Conservation (phyloP, 2,888 invertebrate species). For the Cephus spinipes region DNA sequence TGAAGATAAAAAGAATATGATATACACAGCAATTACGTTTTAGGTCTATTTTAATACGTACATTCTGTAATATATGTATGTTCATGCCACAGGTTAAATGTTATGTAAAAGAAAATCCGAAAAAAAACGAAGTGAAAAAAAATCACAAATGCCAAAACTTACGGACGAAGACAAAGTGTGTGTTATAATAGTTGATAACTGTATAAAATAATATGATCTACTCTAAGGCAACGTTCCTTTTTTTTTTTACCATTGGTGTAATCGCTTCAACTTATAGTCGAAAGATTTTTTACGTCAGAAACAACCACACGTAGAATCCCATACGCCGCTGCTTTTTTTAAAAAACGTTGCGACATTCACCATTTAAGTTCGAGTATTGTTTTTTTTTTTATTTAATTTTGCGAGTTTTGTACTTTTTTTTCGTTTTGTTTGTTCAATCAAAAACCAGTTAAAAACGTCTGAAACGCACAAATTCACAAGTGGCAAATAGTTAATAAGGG, state of each 20-base stretch:
- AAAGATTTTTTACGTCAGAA: slow-evolving; percentile 4
- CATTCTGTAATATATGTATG: slow-evolving; percentile 44
- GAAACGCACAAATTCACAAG: not conserved
- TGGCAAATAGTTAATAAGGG: not conserved
- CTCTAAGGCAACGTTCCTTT: slow-evolving; percentile 17
- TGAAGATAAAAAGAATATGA: not conserved
- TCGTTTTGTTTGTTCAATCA: not conserved
- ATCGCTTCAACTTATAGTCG: slow-evolving; percentile 23
- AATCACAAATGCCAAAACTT: slow-evolving; percentile 55
- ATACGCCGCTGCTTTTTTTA: not conserved
- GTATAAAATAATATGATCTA: slow-evolving; percentile 31
- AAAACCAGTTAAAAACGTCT: not conserved
- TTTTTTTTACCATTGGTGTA: slow-evolving; percentile 20
- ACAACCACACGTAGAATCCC: slow-evolving; percentile 4
- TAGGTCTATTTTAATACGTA: slow-evolving; percentile 24
- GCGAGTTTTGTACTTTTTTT: not conserved
- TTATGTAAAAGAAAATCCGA: slow-evolving; percentile 45
- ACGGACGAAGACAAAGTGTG: slow-evolving; percentile 36
- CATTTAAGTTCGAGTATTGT: slow-evolving; percentile 1
- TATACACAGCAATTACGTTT: not conserved
- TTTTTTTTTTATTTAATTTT: slow-evolving; percentile 4
- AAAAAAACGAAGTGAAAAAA: slow-evolving; percentile 43
- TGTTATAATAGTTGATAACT: slow-evolving; percentile 36
- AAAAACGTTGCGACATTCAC: not conserved
- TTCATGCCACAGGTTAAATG: slow-evolving; percentile 55